Evolutionary conservation across 2,797 vertebrate genomes (phyloP), one percentile per base, ranked within the genome.

Genomic region (Neosilurus mollespiculum): DNA sequence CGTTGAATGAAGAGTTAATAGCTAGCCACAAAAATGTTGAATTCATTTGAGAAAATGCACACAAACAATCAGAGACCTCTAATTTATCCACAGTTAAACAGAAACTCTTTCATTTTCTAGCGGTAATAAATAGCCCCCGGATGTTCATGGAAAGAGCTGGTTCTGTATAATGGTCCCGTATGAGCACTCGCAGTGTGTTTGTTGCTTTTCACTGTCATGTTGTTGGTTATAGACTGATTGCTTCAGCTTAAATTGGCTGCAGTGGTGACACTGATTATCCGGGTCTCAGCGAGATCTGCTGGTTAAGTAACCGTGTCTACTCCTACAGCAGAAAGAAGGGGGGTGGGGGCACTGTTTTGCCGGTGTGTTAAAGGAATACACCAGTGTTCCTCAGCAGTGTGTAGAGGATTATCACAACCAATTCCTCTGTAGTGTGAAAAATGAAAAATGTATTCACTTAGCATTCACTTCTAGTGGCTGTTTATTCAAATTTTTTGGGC

Each of bases 251-350:
- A 88, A 88, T 85, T 86, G 83, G 85, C 78, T 78, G 81, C 83
- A 85, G 83, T 84, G 81, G 78, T 83, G 70, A 79, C 69, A 62
- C 77, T 85, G 85, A 78, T 85, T 85, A 85, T 81, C 65, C 43
- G 51, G 81, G 78, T 81, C 78, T 81, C 83, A 24, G 81, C 30
- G 49, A 86, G 83, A 87, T 80, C 75, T 78, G 76, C 86, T 82
- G 85, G 67, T 81, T 87, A 86, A 87, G 86, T 86, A 83, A 85
- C 79, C 81, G 76, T 86, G 81, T 86, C 85, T 82, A 71, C 70
- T 71, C 43, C 79, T 81, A 26, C 76, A 81, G 85, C 75, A 83
- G 79, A 59, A 78, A 66, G 61, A 79, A 24, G 26, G 58, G 22
- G 12, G n/a, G n/a, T 15, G n/a, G 26, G n/a, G 26, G 24, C 1